Conservation (phyloP, 2,888 invertebrate genomes). For the Macrostomum cliftonense region DNA sequence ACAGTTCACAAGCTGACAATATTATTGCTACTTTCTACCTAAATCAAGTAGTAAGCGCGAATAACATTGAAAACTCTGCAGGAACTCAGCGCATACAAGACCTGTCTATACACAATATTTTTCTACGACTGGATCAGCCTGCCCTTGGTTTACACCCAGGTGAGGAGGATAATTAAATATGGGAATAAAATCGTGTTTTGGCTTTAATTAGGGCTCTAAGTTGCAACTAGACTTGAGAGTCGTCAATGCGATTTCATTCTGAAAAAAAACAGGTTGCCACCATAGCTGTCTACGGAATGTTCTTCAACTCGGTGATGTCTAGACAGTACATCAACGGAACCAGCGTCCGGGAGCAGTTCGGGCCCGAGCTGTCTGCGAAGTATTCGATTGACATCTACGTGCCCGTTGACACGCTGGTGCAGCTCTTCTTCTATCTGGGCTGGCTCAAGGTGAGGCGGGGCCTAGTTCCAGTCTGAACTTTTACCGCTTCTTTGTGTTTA, state of each 20-base stretch:
- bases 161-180: no score
- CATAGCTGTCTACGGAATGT: slow-evolving; percentile 69
- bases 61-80: no score
- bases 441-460: slow-evolving; percentile 44
- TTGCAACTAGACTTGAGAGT: no score
- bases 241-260: no score
- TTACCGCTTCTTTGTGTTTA: no score
- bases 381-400: slow-evolving; percentile 59
- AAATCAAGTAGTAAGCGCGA: no score
- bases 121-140: slow-evolving; percentile 50
- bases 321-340: slow-evolving; percentile 55
- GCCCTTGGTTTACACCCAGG: slow-evolving; percentile 48
- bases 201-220: no score
- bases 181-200: no score
- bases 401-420: slow-evolving; percentile 63
- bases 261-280: slow-evolving; percentile 66
- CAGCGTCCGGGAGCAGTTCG: slow-evolving; percentile 10
- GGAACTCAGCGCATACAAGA: slow-evolving; percentile 45
- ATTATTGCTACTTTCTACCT: no score
- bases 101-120: slow-evolving; percentile 45
- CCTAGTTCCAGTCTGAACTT: neutral
- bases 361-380: neutral
- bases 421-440: slow-evolving; percentile 54
- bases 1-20: no score
- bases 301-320: slow-evolving; percentile 67